phyloP scores from a whole-genome alignment of 92 coral and sea anemone genomes.

The Epizoanthus fatuus region DNA sequence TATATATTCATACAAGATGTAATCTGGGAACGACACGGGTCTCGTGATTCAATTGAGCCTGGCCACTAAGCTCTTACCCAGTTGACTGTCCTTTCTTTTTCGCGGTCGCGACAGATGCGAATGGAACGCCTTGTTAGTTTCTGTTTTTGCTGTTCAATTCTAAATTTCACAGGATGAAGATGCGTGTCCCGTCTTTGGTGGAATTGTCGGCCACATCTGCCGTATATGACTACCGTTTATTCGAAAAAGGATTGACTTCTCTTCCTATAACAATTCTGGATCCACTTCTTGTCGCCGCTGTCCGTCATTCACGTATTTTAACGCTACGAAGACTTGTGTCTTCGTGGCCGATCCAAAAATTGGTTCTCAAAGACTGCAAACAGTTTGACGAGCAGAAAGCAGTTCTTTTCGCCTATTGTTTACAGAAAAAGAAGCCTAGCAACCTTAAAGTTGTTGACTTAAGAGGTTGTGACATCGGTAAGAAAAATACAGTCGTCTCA shows the following conservation, averaged over 20 bases:
- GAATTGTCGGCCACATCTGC: slow-evolving; percentile 73
- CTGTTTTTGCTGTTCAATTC: too few relatives aligned
- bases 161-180: not conserved
- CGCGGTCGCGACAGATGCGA: not conserved
- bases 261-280: slow-evolving; percentile 80
- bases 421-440: slow-evolving; percentile 61
- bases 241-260: slow-evolving; percentile 36
- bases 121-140: too few relatives aligned
- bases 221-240: slow-evolving; percentile 66
- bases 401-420: slow-evolving; percentile 81
- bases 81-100: not conserved
- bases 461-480: slow-evolving; percentile 93
- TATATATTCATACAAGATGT: too few relatives aligned
- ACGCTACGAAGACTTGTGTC: slow-evolving; percentile 65
- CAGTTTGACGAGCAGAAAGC: slow-evolving; percentile 79
- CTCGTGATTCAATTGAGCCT: slow-evolving; percentile 14
- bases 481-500: not conserved
- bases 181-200: slow-evolving; percentile 50
- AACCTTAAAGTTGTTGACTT: slow-evolving; percentile 77
- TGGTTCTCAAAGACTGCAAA: slow-evolving; percentile 70
- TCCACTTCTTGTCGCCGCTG: slow-evolving; percentile 75
- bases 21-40: too few relatives aligned
- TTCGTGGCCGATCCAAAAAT: slow-evolving; percentile 84
- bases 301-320: slow-evolving; percentile 72
- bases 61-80: slow-evolving; percentile 14